Conservation (phyloP, 2,888 invertebrate genomes). For the Macaria liturata region DNA sequence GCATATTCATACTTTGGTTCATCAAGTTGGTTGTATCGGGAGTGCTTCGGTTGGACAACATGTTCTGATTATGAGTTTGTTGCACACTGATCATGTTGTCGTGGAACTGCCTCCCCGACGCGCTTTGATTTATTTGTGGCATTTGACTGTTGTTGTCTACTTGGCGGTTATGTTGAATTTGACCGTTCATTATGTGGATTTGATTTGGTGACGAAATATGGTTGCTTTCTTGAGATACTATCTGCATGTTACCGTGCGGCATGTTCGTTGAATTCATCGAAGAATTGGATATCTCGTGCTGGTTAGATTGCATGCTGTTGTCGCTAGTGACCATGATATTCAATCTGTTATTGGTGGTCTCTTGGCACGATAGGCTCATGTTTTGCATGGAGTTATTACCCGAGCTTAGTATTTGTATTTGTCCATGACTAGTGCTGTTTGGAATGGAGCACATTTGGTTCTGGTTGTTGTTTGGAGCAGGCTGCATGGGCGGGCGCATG, state of each 20-base stretch:
- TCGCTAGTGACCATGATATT: slow-evolving; percentile 62
- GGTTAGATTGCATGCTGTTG: slow-evolving; percentile 58
- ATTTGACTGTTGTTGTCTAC: slow-evolving; percentile 65
- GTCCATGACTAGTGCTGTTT: slow-evolving; percentile 63
- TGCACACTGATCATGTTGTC: slow-evolving; percentile 64
- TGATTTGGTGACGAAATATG: slow-evolving; percentile 66
- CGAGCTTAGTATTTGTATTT: slow-evolving; percentile 69
- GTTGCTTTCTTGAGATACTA: slow-evolving; percentile 67
- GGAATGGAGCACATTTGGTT: slow-evolving; percentile 73
- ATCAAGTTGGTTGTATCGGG: slow-evolving; percentile 65
- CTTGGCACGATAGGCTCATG: slow-evolving; percentile 73
- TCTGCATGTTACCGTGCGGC: slow-evolving; percentile 69
- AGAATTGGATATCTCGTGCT: slow-evolving; percentile 60
- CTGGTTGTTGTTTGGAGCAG: slow-evolving; percentile 67
- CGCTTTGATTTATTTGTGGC: slow-evolving; percentile 62
- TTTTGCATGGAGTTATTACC: slow-evolving; percentile 71
- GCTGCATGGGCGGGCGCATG: slow-evolving; percentile 67
- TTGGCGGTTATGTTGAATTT: slow-evolving; percentile 73
- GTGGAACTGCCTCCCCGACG: slow-evolving; percentile 63
- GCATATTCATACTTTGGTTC: slow-evolving; percentile 73
- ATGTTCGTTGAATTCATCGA: slow-evolving; percentile 61
- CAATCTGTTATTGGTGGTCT: slow-evolving; percentile 62
- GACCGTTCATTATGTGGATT: slow-evolving; percentile 78
- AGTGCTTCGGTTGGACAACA: slow-evolving; percentile 66
- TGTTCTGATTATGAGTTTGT: slow-evolving; percentile 65